Base-by-base conservation (phyloP, 1,140 invertebrate genomes). In the Pogonus chalceus region DNA sequence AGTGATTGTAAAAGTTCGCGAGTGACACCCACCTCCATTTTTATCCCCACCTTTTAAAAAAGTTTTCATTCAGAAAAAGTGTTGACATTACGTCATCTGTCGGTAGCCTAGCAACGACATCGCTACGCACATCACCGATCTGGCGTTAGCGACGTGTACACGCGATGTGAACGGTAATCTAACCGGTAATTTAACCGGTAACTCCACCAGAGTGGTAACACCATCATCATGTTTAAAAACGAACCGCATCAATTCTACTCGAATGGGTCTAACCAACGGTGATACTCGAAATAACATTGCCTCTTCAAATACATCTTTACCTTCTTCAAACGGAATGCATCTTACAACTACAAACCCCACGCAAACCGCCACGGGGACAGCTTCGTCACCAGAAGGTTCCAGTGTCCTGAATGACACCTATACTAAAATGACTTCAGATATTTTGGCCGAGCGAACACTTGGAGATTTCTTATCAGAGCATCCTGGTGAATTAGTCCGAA, bases 381-480 rank as follows among this genome's bases (percentile, higher is more conserved):
- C 71, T 69, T 76, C 76, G 14, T 73, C 75, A 10, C 72, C 74
- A 24, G 68, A 67, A 59, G 73, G 70, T 46, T 78, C 79, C 57
- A 78, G 74, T 61, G 68, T 82, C 21, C 76, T 90, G 24, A 84
- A 87, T 66, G 87, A 90, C 67, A 87, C 87, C 20, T 90, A 89
- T 70, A 87, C 85, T 2, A 90, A 90, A 70, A 90, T 90, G 87
- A 90, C 87, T 20, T 88, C 86, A 2, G 88, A 90, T 65, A 89
- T 90, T 39, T 74, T 90, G 59, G 87, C 87, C 1, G 88, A 91
- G 66, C 77, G 90, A 53, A 90, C 90, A 0, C 69, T 95, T n/a
- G 88, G 87, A 31, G 88, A 92, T 65, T 91, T 93, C 60, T 77
- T 94, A 23, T 87, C 87, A 53, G 92, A 96, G 67, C 92, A 95